Evolutionary conservation across 2,797 vertebrate species (phyloP), one percentile per base, ranked within the genome.

Genomic region (Anguilla megastoma): DNA sequence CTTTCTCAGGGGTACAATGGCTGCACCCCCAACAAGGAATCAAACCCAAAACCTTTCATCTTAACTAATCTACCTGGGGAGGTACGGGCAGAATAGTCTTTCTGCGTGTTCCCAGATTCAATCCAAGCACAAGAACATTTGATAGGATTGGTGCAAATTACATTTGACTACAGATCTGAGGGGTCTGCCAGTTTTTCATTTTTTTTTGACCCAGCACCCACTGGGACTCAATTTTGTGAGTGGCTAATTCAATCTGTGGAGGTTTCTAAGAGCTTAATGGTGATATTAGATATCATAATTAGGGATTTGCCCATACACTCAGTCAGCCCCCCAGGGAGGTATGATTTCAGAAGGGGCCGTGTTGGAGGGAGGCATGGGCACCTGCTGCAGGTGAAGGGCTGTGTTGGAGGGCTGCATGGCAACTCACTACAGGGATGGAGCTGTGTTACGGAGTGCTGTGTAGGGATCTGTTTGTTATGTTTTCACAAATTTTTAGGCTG

Each of bases 161-260:
- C 83, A 89, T 71, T 52, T 82, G 58, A 41, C 56, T 71, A 76
- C 27, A 89, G 87, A 86, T 90, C 69, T 87, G 84, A 87, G 91
- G 18, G 91, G 93, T 90, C 91, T 90, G 93, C 85, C 93, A 93
- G 94, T 95, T 94, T 91, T 95, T 95, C 94, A 36, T 36, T 36
- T 36, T 36, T 36, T 36, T 36, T 36, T 36, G 36, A 88, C 89
- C 86, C 89, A 93, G 89, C 91, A 91, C 95, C 93, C 94, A 91
- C 86, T 87, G 87, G 92, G 93, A 92, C 93, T 93, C 92, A 41
- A 41, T 41, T 41, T 93, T 85, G 87, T 90, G 93, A 91, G 91
- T 89, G 89, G 90, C 90, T 92, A 92, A 95, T 95, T 95, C 88
- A 95, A 94, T 94, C 93, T 94, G 92, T 91, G 24, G 93, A 90